These are phyloP conservation scores for Tokudaia tokunoshimensis DNA, from an alignment of 2,797 vertebrate genomes.

Conservation along the genomic window DNA sequence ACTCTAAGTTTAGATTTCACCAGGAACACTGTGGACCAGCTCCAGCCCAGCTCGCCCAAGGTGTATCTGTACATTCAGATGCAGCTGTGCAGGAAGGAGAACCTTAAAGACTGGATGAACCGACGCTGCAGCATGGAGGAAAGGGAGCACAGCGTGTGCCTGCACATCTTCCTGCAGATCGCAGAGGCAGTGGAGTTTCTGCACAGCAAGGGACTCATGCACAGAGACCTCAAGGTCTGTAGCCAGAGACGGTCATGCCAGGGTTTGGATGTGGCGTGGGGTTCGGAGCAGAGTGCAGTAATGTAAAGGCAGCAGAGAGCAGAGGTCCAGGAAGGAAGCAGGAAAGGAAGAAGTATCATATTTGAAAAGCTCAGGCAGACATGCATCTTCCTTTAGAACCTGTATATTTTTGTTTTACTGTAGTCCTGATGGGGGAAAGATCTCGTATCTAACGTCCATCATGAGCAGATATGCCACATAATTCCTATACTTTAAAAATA, in stretches of 20 bases:
- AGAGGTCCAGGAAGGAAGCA: not conserved
- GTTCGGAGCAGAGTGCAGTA: not conserved
- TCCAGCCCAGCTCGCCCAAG: constrained; percentile 94
- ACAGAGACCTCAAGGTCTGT: constrained; percentile 98
- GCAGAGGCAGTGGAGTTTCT: constrained; percentile 97
- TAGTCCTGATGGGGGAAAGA: not conserved
- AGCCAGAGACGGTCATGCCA: not conserved
- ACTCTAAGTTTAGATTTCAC: constrained; percentile 92
- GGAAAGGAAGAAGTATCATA: not conserved
- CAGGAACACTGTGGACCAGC: constrained; percentile 88
- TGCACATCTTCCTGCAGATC: constrained; percentile 98
- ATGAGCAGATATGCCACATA: not conserved
- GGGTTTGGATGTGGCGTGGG: not conserved
- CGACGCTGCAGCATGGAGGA: constrained; percentile 93
- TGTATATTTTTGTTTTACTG: not conserved
- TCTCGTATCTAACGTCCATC: not conserved
- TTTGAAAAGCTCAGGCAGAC: not conserved
- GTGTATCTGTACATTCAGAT: constrained; percentile 99
- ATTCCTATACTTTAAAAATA: not conserved
- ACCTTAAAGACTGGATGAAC: constrained; percentile 99
- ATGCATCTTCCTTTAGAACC: not conserved
- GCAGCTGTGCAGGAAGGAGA: constrained; percentile 99
- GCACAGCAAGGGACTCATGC: constrained; percentile 98
- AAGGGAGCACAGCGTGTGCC: constrained; percentile 93
- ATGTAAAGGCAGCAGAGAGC: not conserved